Conservation (phyloP, 53 echinoderm and acorn worm species). For the Zoroaster sp. region DNA sequence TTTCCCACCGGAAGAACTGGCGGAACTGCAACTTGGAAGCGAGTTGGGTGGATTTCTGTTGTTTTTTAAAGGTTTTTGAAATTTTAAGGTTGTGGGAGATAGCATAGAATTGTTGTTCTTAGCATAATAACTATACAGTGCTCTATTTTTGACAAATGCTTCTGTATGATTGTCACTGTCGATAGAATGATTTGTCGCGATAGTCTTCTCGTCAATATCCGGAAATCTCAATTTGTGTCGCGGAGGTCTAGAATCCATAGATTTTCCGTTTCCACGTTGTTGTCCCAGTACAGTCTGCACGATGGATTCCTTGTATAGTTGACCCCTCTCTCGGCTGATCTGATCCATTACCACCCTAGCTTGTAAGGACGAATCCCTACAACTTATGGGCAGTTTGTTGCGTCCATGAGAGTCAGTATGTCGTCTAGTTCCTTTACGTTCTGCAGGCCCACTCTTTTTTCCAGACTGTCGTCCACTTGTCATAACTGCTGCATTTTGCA, state of each 20-base stretch:
- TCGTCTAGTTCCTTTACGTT: background rate
- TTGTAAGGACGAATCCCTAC: conserved; percentile 11
- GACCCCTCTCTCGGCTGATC: conserved; percentile 28
- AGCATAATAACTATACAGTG: background rate
- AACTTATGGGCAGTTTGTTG: background rate
- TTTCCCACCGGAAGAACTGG: background rate
- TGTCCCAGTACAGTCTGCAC: conserved; percentile 14
- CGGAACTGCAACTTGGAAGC: background rate
- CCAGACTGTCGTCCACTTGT: background rate
- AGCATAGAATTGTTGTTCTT: background rate
- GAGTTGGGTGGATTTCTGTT: background rate
- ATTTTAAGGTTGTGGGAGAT: background rate
- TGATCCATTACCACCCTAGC: conserved; percentile 40
- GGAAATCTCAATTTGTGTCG: background rate
- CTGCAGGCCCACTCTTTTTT: background rate
- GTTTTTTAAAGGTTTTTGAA: background rate
- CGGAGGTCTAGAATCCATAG: background rate
- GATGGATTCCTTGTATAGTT: background rate
- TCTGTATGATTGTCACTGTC: background rate
- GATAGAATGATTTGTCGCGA: background rate
- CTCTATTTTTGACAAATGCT: background rate
- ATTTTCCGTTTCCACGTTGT: background rate
- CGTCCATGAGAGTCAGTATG: background rate
- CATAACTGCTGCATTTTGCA: background rate
- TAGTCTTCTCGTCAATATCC: background rate